phyloP scores from a whole-genome alignment of 2,888 invertebrate species.

The Drosophila suboccidentalis region DNA sequence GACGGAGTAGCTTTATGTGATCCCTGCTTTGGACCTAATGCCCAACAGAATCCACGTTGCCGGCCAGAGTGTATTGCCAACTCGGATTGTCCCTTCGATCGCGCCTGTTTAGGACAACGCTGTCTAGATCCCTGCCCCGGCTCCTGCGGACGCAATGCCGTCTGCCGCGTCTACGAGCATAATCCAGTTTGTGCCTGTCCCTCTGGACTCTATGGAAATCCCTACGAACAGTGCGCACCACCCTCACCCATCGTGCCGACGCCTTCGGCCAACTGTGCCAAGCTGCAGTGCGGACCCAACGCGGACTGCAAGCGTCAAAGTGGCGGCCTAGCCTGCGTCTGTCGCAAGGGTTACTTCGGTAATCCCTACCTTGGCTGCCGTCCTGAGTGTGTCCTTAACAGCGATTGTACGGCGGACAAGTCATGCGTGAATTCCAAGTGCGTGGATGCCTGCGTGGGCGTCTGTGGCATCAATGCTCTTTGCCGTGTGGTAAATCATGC shows the following conservation, averaged over 20 bases:
- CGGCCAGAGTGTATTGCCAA: slow-evolving; percentile 93
- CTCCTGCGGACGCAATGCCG: slow-evolving; percentile 91
- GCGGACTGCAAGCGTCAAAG: slow-evolving; percentile 89
- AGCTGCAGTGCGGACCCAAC: slow-evolving; percentile 91
- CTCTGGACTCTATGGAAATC: slow-evolving; percentile 90
- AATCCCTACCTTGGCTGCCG: slow-evolving; percentile 92
- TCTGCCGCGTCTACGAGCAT: slow-evolving; percentile 90
- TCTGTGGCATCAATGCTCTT: slow-evolving; percentile 91
- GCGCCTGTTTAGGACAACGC: slow-evolving; percentile 90
- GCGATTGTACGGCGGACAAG: slow-evolving; percentile 90
- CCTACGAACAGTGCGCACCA: slow-evolving; percentile 91
- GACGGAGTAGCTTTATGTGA: slow-evolving; percentile 92
- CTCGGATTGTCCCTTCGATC: slow-evolving; percentile 92
- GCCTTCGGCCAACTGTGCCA: slow-evolving; percentile 88
- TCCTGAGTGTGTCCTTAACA: slow-evolving; percentile 93
- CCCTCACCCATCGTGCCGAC: slow-evolving; percentile 85
- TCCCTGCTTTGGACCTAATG: slow-evolving; percentile 90
- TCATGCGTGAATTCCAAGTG: slow-evolving; percentile 93
- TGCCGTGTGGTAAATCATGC: slow-evolving; percentile 91
- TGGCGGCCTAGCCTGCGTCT: slow-evolving; percentile 90
- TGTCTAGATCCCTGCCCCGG: slow-evolving; percentile 93
- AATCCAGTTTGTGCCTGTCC: slow-evolving; percentile 91
- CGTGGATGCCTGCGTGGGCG: slow-evolving; percentile 91
- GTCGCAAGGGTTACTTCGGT: slow-evolving; percentile 91
- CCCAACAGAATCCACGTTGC: slow-evolving; percentile 90